Base-by-base conservation (phyloP, 2,797 vertebrate species). In the Diglossa cyanea region DNA sequence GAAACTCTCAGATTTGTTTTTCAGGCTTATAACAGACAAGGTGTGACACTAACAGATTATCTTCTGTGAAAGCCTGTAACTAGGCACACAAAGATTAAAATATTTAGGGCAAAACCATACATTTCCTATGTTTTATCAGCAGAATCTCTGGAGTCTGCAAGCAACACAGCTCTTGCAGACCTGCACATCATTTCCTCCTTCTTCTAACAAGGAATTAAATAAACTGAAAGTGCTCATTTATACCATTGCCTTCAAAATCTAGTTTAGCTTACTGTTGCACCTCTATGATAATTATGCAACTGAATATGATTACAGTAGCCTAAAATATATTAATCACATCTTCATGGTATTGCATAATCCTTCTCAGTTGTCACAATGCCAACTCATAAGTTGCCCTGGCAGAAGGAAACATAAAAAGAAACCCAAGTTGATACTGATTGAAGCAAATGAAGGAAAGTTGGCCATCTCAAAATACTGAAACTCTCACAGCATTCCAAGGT, bases 401-500 rank as follows among this genome's bases (percentile, higher is more conserved):
- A 95, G 92, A 65, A 54, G 28, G 47, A 83, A 94, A 96, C 93
- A 97, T 76, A 67, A 94, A 95, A 97, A 96, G 80, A 77, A 96
- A 60, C 44, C 45, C 54, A 68, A 88, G 58, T 96, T 97, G 95
- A 94, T 96, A 83, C 62, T 93, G 95, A 97, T 93, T 96, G 81
- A 97, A 94, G 75, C 37, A 96, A 95, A 95, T 92, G 92, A 97
- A 97, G 95, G 91, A 61, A 96, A 96, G 81, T 83, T 97, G 96
- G 92, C 86, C 81, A 94, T 94, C 88, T 73, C 60, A 83, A 77
- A 93, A 57, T 37, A 82, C 23, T 40, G 58, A 70, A 88, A 92
- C 85, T 94, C 88, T 96, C 93, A 95, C 79, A 82, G 78, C 67
- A 89, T 96, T 97, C 96, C 82, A 88, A 77, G 25, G 67, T 90